These are phyloP conservation scores for Simalia tracyae DNA, from an alignment of 2,797 vertebrate species.

Conservation along the genomic window DNA sequence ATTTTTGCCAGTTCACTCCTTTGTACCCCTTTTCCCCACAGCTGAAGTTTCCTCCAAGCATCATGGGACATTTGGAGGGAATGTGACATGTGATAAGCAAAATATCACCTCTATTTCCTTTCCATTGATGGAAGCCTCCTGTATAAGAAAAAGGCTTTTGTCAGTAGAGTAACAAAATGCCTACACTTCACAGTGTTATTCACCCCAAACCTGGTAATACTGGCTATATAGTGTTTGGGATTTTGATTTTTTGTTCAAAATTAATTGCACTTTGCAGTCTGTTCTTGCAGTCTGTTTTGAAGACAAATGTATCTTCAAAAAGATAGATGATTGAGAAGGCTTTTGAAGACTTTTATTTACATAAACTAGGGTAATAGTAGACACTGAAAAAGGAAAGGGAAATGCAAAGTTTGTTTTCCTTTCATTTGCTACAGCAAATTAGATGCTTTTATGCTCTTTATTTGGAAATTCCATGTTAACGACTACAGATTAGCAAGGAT, in stretches of 20 bases:
- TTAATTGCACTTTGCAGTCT: slow-evolving; percentile 52
- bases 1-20: background rate
- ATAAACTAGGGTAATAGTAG: slow-evolving; percentile 62
- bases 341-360: slow-evolving; percentile 63
- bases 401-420: slow-evolving; percentile 70
- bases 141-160: background rate
- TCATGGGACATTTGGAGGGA: background rate
- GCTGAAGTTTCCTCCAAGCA: background rate
- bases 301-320: slow-evolving; percentile 41
- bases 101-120: background rate
- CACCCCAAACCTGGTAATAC: slow-evolving; percentile 5
- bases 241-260: slow-evolving; percentile 46
- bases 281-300: slow-evolving; percentile 42
- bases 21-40: background rate
- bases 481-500: slow-evolving; percentile 74
- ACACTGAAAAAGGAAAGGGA: slow-evolving; percentile 63
- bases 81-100: no score
- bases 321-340: slow-evolving; percentile 53
- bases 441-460: slow-evolving; percentile 75
- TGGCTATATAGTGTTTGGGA: slow-evolving; percentile 18
- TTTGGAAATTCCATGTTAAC: slow-evolving; percentile 76
- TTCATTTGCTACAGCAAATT: slow-evolving; percentile 74
- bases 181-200: background rate
- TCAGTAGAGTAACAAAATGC: background rate
- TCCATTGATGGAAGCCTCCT: background rate